These are phyloP conservation scores for Oryctes rhinoceros DNA, from an alignment of 1,140 invertebrate genomes.

Conservation along the genomic window DNA sequence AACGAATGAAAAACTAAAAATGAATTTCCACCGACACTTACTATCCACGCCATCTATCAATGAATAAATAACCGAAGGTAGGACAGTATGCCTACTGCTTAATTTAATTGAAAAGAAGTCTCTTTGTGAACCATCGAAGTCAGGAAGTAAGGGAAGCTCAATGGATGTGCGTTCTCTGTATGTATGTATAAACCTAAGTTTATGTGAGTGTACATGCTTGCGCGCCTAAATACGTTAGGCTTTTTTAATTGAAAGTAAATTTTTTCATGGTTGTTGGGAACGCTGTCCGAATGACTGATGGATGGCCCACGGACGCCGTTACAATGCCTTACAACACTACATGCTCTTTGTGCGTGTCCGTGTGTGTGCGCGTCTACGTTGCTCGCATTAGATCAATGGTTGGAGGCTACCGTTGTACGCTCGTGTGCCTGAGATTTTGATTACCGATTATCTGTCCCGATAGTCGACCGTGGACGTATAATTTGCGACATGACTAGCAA, in stretches of 20 bases:
- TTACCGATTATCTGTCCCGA: conserved; percentile 37
- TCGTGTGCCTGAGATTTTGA: conserved; percentile 37
- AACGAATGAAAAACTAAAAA: background rate
- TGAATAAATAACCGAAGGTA: background rate
- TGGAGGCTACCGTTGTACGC: conserved; percentile 24
- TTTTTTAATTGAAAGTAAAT: conserved; percentile 56
- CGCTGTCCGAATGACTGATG: conserved; percentile 54
- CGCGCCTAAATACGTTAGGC: conserved; percentile 50
- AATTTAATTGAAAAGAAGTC: background rate
- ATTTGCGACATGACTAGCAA: conserved; percentile 33
- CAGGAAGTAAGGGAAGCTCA: conserved; percentile 38
- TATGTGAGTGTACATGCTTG: conserved; percentile 7
- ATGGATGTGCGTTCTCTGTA: background rate
- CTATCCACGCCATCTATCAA: background rate
- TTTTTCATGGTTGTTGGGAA: conserved; percentile 53
- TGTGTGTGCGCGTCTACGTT: background rate
- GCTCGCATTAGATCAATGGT: conserved; percentile 51
- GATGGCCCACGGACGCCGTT: conserved; percentile 50
- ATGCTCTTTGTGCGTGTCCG: conserved; percentile 43
- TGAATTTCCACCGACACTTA: background rate
- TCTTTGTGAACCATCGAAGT: conserved; percentile 21
- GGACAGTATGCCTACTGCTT: background rate
- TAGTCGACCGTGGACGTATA: conserved; percentile 4
- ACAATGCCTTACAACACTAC: conserved; percentile 50
- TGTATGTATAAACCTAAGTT: background rate